Conservation (phyloP, 2,888 invertebrate species). For the Cataglyphis albicans region DNA sequence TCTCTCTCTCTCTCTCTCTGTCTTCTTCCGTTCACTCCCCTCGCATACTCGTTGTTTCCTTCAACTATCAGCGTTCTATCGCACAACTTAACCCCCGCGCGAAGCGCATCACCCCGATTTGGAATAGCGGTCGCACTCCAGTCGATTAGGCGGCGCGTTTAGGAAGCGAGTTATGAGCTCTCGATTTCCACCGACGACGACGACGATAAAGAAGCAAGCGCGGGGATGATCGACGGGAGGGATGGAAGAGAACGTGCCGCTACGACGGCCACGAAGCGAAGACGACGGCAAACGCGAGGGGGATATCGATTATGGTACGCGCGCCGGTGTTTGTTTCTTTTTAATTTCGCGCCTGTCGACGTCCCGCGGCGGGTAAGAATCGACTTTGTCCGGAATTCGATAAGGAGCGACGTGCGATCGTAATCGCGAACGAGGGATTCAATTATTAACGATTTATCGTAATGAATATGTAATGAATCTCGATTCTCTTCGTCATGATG, state of each 20-base stretch:
- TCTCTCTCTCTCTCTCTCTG: conserved; percentile 24
- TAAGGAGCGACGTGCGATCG: conserved; percentile 11
- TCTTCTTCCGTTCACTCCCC: neutral
- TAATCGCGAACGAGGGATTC: conserved; percentile 33
- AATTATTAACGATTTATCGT: conserved; percentile 44
- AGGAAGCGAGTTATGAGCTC: conserved; percentile 53
- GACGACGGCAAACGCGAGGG: conserved; percentile 38
- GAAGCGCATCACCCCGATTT: conserved; percentile 53
- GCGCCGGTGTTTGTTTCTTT: conserved; percentile 52
- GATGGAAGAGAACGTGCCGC: conserved; percentile 40
- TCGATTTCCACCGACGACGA: conserved; percentile 43
- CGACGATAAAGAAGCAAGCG: neutral
- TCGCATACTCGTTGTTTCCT: conserved; percentile 55
- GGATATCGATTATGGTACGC: conserved; percentile 51
- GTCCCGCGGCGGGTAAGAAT: conserved; percentile 42
- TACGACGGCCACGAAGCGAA: conserved; percentile 41
- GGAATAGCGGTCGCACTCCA: conserved; percentile 49
- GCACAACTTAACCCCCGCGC: conserved; percentile 61
- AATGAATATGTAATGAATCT: conserved; percentile 36
- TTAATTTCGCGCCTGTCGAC: conserved; percentile 51
- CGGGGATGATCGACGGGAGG: conserved; percentile 6
- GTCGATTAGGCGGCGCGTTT: conserved; percentile 66
- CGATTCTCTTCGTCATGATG: neutral
- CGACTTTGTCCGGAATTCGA: conserved; percentile 21
- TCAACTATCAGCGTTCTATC: conserved; percentile 59